phyloP scores from a whole-genome alignment of 2,797 vertebrate species.

The Fistularia tabacaria region DNA sequence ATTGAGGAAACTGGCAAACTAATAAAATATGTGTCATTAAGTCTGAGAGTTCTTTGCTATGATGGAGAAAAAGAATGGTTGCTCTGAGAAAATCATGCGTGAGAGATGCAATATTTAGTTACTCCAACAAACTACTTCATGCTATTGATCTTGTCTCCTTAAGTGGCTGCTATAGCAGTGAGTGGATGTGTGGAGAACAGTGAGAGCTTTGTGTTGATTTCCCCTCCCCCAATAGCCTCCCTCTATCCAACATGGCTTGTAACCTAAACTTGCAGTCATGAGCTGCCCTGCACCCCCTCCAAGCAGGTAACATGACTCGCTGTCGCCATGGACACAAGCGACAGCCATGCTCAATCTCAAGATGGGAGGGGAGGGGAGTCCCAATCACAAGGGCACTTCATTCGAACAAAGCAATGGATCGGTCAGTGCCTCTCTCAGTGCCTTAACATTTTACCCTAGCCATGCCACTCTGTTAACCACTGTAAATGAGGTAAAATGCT shows the following conservation, averaged over 20 bases:
- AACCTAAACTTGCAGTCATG: conserved; percentile 65
- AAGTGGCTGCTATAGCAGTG: conserved; percentile 42
- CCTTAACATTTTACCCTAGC: conserved; percentile 48
- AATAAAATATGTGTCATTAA: conserved; percentile 47
- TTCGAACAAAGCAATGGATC: conserved; percentile 49
- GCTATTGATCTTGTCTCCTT: conserved; percentile 66
- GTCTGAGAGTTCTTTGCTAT: conserved; percentile 27
- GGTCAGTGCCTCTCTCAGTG: conserved; percentile 36
- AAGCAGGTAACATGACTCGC: conserved; percentile 66
- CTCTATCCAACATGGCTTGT: conserved; percentile 42
- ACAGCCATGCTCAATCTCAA: conserved; percentile 47
- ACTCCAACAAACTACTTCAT: conserved; percentile 65
- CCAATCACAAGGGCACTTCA: conserved; percentile 63
- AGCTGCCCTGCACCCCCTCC: conserved; percentile 33
- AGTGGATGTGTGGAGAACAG: conserved; percentile 62
- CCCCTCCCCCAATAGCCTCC: conserved; percentile 17
- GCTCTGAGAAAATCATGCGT: conserved; percentile 54
- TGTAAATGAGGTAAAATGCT: conserved; percentile 25
- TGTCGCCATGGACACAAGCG: conserved; percentile 66
- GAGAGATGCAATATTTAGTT: conserved; percentile 65
- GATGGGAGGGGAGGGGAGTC: conserved; percentile 22
- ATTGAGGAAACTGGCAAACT: conserved; percentile 7
- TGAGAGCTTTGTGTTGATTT: conserved; percentile 58
- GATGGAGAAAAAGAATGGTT: conserved; percentile 15
- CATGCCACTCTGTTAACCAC: conserved; percentile 37